phyloP scores from a whole-genome alignment of 2,888 invertebrate species.

The Sthenelais limicola region DNA sequence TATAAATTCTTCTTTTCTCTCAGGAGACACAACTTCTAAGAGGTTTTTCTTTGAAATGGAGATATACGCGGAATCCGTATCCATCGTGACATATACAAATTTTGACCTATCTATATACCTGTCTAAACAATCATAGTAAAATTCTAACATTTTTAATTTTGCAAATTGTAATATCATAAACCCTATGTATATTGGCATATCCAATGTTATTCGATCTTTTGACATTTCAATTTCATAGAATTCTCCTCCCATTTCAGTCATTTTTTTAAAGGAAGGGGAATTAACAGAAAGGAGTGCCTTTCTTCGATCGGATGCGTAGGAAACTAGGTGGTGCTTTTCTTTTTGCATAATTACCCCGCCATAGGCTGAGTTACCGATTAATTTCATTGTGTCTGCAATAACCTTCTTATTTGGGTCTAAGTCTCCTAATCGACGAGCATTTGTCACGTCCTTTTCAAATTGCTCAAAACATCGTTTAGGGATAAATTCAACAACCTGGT shows the following conservation, averaged over 20 bases:
- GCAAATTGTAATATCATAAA: conserved; percentile 42
- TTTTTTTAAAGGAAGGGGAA: not conserved
- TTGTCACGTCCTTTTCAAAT: conserved; percentile 22
- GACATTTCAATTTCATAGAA: conserved; percentile 15
- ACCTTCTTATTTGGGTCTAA: conserved; percentile 11
- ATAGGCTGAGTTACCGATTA: conserved; percentile 42
- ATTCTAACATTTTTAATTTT: conserved; percentile 33
- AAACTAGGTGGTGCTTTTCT: conserved; percentile 13
- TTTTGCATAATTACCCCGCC: conserved; percentile 26
- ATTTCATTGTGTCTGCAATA: conserved; percentile 36
- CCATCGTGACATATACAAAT: conserved; percentile 27
- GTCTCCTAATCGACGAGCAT: conserved; percentile 17
- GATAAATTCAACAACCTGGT: conserved; percentile 35
- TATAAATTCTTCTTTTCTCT: not conserved
- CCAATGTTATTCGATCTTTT: not conserved
- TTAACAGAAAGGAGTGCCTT: not conserved
- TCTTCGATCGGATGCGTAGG: not conserved
- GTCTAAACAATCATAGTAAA: conserved; percentile 39
- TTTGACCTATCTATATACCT: conserved; percentile 10
- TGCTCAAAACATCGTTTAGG: conserved; percentile 11
- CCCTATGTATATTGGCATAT: conserved; percentile 39
- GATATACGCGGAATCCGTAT: conserved; percentile 30
- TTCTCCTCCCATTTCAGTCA: conserved; percentile 26
- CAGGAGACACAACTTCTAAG: not conserved
- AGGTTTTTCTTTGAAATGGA: conserved; percentile 1